Conservation (phyloP, 92 coral and sea anemone species). For the Bergia sp. region DNA sequence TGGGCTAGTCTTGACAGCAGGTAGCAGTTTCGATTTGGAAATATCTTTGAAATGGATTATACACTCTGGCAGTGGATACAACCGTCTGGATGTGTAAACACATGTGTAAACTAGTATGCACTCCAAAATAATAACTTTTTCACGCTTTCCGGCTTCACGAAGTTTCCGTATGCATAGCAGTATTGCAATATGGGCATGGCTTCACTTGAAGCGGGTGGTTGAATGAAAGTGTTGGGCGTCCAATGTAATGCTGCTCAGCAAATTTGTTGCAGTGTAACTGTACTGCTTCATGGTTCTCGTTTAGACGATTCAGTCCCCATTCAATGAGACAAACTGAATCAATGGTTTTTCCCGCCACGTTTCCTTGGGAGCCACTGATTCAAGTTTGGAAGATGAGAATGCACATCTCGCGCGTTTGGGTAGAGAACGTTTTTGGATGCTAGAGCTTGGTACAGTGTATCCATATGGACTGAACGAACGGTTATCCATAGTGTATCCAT, state of each 20-base stretch:
- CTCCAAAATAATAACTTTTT: slow-evolving; percentile 47
- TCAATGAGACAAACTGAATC: slow-evolving; percentile 11
- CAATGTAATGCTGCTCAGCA: slow-evolving; percentile 5
- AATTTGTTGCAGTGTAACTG: slow-evolving; percentile 28
- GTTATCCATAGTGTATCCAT: too few relatives aligned
- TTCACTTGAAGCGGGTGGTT: slow-evolving; percentile 24
- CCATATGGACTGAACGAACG: too few relatives aligned
- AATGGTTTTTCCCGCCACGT: slow-evolving; percentile 40
- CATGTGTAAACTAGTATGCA: slow-evolving; percentile 33
- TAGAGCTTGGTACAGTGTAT: too few relatives aligned
- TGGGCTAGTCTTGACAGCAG: neutral
- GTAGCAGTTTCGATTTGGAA: neutral
- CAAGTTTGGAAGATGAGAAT: slow-evolving; percentile 20
- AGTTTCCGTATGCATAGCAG: slow-evolving; percentile 40
- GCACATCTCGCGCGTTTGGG: slow-evolving; percentile 6
- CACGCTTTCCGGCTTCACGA: slow-evolving; percentile 44
- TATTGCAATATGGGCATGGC: slow-evolving; percentile 49
- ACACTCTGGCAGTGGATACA: slow-evolving; percentile 30
- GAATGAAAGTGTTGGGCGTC: slow-evolving; percentile 39
- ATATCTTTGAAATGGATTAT: slow-evolving; percentile 29
- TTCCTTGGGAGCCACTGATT: slow-evolving; percentile 4
- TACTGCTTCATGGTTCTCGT: neutral
- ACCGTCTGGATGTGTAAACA: too few relatives aligned
- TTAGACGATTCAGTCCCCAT: slow-evolving; percentile 29
- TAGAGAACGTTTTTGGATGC: too few relatives aligned